These are phyloP conservation scores for Chymomyza amoena DNA, from an alignment of 2,888 invertebrate genomes.

Conservation along the genomic window DNA sequence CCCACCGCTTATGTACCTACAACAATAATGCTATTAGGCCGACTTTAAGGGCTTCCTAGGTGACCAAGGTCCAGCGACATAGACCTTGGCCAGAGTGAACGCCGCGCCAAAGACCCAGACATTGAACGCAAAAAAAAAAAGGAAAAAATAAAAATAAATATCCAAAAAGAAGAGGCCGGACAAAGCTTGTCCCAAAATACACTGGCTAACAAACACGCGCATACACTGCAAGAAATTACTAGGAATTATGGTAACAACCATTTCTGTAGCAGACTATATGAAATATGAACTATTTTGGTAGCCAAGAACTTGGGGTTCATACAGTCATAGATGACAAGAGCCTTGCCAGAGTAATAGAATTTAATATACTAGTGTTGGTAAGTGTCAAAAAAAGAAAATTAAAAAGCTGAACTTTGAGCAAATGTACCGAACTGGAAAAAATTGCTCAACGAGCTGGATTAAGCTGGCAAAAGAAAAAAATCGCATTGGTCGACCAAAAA, in stretches of 20 bases:
- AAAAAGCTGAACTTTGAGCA: too few species aligned
- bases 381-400: too few species aligned
- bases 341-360: too few species aligned
- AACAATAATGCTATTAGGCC: conserved; percentile 1
- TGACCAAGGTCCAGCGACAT: not conserved
- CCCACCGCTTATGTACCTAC: not conserved
- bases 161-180: not conserved
- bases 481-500: too few species aligned
- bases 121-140: not conserved
- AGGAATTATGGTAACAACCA: not conserved
- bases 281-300: too few species aligned
- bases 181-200: not conserved
- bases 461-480: too few species aligned
- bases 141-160: not conserved
- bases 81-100: not conserved
- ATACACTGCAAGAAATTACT: not conserved
- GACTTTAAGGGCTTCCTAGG: not conserved
- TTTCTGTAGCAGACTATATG: too few species aligned
- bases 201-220: not conserved
- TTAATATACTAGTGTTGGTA: too few species aligned
- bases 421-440: too few species aligned
- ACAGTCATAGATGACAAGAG: too few species aligned
- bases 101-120: not conserved
- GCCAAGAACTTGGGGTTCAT: too few species aligned
- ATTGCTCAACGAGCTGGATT: too few species aligned